Evolutionary conservation across 2,888 invertebrate species (phyloP).

Genomic region (Choreutis nemorana): DNA sequence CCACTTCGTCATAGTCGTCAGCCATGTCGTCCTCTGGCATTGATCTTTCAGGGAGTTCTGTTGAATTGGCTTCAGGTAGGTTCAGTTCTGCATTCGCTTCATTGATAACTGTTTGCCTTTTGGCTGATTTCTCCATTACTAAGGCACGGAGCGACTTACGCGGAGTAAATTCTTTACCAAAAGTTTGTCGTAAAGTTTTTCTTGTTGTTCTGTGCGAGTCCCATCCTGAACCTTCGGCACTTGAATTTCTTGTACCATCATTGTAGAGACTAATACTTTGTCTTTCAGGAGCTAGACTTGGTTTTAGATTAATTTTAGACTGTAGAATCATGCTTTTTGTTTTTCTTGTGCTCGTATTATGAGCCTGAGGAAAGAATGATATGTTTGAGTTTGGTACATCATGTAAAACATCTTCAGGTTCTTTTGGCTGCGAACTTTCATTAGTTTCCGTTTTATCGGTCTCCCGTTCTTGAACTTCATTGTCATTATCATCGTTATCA

Average conservation of each 20-base stretch:
- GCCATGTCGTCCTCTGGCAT: slow-evolving; percentile 3
- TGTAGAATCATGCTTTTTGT: slow-evolving; percentile 29
- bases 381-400: slow-evolving; percentile 19
- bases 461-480: neutral
- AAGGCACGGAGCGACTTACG: slow-evolving; percentile 44
- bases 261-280: slow-evolving; percentile 30
- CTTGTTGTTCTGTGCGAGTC: slow-evolving; percentile 51
- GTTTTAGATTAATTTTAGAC: slow-evolving; percentile 20
- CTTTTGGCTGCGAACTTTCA: neutral
- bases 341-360: slow-evolving; percentile 29
- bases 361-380: slow-evolving; percentile 23
- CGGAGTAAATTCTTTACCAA: slow-evolving; percentile 43
- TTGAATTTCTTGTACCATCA: slow-evolving; percentile 29
- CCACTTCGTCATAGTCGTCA: slow-evolving; percentile 3
- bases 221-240: slow-evolving; percentile 47
- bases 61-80: slow-evolving; percentile 17
- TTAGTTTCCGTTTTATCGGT: neutral
- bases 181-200: slow-evolving; percentile 45
- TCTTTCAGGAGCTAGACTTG: slow-evolving; percentile 26
- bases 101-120: slow-evolving; percentile 24
- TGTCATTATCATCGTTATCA: neutral
- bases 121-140: slow-evolving; percentile 50
- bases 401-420: slow-evolving; percentile 29
- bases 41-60: slow-evolving; percentile 10
- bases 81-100: slow-evolving; percentile 21